Percentiles rank a stretch among this genome's conserved stretches.
phyloP scores from a whole-genome alignment of 2,113 vertebrate genomes.

The Corythornis cristatus region DNA sequence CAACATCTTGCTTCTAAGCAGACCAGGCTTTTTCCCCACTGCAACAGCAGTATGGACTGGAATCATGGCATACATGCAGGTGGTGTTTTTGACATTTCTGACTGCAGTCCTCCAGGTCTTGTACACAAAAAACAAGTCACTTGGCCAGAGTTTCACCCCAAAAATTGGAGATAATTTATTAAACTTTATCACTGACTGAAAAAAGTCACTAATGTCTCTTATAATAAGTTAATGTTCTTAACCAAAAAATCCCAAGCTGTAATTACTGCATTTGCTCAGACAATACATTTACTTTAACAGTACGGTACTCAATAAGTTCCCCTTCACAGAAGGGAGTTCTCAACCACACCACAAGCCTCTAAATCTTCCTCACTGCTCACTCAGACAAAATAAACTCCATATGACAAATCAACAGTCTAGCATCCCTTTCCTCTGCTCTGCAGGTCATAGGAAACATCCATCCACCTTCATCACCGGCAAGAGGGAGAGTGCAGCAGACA shows the following conservation, averaged over 20 bases:
- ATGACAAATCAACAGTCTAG: neutral
- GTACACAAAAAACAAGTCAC: neutral
- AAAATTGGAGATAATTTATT: slow-evolving; percentile 81
- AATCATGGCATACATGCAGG: fast-evolving
- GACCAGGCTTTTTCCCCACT: neutral
- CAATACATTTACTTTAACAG: slow-evolving; percentile 65
- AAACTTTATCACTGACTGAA: slow-evolving; percentile 73
- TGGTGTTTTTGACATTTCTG: neutral
- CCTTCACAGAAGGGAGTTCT: slow-evolving; percentile 83
- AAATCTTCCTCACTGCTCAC: slow-evolving; percentile 1
- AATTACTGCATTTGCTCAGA: slow-evolving; percentile 66
- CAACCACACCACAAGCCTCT: slow-evolving; percentile 51
- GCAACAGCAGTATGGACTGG: too few relatives aligned
- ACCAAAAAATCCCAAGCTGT: slow-evolving; percentile 68
- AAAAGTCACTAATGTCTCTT: slow-evolving; percentile 74
- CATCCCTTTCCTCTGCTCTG: neutral
- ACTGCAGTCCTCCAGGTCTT: neutral
- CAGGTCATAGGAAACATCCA: neutral
- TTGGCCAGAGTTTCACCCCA: slow-evolving; percentile 56
- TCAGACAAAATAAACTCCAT: neutral
- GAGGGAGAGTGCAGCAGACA: neutral
- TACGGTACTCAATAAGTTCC: slow-evolving; percentile 66
- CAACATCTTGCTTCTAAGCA: neutral
- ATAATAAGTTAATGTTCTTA: slow-evolving; percentile 81
- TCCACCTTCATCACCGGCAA: neutral